Conservation (phyloP, 2,113 vertebrate genomes). For the Pachyramphus minor region DNA sequence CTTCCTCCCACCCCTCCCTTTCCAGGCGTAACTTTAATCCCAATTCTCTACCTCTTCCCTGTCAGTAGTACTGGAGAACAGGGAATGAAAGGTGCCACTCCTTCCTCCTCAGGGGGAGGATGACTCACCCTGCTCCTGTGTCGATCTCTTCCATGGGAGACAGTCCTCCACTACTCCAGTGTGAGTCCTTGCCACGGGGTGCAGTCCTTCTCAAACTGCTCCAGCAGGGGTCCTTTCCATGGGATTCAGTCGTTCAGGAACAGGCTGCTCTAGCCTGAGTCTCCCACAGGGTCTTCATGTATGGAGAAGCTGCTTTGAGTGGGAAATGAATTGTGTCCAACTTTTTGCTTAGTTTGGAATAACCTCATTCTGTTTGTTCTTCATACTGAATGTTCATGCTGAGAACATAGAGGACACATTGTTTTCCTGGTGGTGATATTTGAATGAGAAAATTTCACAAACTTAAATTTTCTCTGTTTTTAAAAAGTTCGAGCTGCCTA, state of each 20-base stretch:
- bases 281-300: too few species aligned
- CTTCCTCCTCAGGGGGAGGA: not conserved
- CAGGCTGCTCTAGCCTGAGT: not conserved
- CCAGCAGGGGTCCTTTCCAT: fast-evolving
- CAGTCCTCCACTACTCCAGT: not conserved
- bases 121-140: not conserved
- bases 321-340: not conserved
- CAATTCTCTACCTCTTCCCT: not conserved
- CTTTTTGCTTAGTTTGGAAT: not conserved
- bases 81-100: not conserved
- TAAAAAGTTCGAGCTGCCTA: not conserved
- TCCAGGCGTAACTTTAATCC: not conserved
- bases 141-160: not conserved
- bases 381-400: not conserved
- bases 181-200: not conserved
- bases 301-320: not conserved
- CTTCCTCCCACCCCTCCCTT: not conserved
- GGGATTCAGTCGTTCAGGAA: not conserved
- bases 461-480: not conserved
- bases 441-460: not conserved
- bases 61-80: not conserved
- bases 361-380: not conserved
- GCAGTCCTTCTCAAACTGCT: not conserved
- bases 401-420: not conserved
- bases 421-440: not conserved